These are phyloP conservation scores for Amphiprion percula DNA, from an alignment of 2,113 vertebrate genomes.

Conservation along the genomic window DNA sequence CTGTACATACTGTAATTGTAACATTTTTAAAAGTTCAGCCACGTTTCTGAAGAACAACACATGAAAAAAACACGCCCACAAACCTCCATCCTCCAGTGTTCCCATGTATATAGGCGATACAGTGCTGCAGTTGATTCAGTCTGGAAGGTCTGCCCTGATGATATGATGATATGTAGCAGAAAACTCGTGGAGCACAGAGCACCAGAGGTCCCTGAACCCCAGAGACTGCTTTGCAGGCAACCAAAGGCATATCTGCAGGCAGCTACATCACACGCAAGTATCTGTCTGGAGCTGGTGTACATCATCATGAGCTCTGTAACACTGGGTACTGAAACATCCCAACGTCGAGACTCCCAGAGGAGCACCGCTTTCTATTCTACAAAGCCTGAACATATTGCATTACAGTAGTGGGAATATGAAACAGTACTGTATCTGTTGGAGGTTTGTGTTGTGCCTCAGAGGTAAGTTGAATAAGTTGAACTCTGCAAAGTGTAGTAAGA, in stretches of 20 bases:
- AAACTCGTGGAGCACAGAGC: slow-evolving; percentile 53
- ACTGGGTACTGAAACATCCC: slow-evolving; percentile 73
- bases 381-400: slow-evolving; percentile 74
- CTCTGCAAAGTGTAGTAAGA: slow-evolving; percentile 30
- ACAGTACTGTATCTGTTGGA: slow-evolving; percentile 58
- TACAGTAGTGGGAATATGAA: slow-evolving; percentile 69
- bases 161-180: slow-evolving; percentile 64
- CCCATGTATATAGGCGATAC: slow-evolving; percentile 20
- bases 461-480: slow-evolving; percentile 60
- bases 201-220: slow-evolving; percentile 76
- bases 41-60: slow-evolving; percentile 10
- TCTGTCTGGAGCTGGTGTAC: slow-evolving; percentile 69
- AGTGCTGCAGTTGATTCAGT: slow-evolving; percentile 37
- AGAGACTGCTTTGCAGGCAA: slow-evolving; percentile 72
- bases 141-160: slow-evolving; percentile 47
- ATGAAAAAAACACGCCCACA: slow-evolving; percentile 7
- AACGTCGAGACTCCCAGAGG: slow-evolving; percentile 68
- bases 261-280: slow-evolving; percentile 68
- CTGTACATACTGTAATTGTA: neutral
- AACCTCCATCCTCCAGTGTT: slow-evolving; percentile 12
- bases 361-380: slow-evolving; percentile 68
- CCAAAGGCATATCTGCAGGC: slow-evolving; percentile 79
- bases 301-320: slow-evolving; percentile 76
- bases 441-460: slow-evolving; percentile 62
- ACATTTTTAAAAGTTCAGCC: neutral